A percentile compares a stretch with the other conserved stretches of the same genome.
phyloP scores from a whole-genome alignment of 2,113 vertebrate genomes.

The Callorhinus ursinus region DNA sequence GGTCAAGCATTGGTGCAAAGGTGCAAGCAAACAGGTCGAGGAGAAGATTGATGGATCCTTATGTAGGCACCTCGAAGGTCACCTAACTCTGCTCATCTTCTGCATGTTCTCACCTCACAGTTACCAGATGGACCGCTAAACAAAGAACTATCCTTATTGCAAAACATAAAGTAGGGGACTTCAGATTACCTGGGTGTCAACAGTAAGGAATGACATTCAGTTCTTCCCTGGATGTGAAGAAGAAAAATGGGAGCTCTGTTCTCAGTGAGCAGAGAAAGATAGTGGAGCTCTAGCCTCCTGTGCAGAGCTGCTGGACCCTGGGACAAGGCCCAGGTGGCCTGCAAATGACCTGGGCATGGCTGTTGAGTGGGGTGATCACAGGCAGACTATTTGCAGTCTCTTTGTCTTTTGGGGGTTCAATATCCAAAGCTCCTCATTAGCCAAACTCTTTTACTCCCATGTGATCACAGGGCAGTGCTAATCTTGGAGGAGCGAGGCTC shows the following conservation, averaged over 20 bases:
- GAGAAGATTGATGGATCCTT: not conserved
- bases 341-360: not conserved
- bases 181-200: not conserved
- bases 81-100: not conserved
- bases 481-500: not conserved
- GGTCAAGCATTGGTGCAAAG: not conserved
- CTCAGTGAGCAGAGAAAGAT: not conserved
- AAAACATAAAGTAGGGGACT: not conserved
- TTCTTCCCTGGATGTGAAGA: not conserved
- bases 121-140: not conserved
- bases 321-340: rapidly evolving
- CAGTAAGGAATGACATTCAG: not conserved
- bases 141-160: not conserved
- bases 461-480: not conserved
- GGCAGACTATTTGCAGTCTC: not conserved
- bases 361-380: not conserved
- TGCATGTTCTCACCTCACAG: not conserved
- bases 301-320: not conserved
- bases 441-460: not conserved
- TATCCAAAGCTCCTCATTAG: constrained; percentile 33
- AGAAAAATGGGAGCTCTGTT: not conserved
- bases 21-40: not conserved
- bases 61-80: not conserved
- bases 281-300: rapidly evolving
- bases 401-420: not conserved